Base-by-base conservation (phyloP, 2,113 vertebrate species). In the Caracal caracal region DNA sequence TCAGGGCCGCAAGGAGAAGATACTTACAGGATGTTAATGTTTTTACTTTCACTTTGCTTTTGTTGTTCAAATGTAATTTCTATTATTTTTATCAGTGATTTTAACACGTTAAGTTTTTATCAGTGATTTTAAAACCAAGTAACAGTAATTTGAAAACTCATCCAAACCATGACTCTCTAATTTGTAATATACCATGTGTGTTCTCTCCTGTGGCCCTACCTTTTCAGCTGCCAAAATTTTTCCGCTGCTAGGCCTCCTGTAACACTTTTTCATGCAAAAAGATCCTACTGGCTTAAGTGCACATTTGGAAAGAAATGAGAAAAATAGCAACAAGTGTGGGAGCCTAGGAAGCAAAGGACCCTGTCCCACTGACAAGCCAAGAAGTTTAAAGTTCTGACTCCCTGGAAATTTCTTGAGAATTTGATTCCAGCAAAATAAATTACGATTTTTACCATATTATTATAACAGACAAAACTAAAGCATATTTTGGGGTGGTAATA, bases 11-110 rank as follows among this genome's bases (percentile, higher is more conserved):
- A 87, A 24, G 37, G 47, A 76, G 56, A 90, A 63, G 56, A 59
- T 75, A 73, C 81, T 91, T 61, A 59, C 16, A 40, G 56, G 19
- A 40, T 66, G 5, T 68, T 35, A 61, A 8, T 86, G 24, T n/a
- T 88, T 94, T 91, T 56, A 81, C 59, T 86, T 91, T 86, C 33
- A 47, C 37, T 80, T 93, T 85, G 63, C 80, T 90, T 83, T 86
- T 76, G 0, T 86, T 71, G n/a, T 73, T 87, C 24, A 40, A 28
- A 75, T 81, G 16, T 81, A 91, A 40, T 91, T 88, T 30, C 30
- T 68, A 13, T 65, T 65, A 22, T 65, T 63, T 76, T 82, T 81
- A 75, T 80, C 47, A 75, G 47, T 82, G 53, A 80, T 82, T 76
- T 68, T 53, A 61, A 51, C 43, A 43, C 43, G 43, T 43, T 43